Percentiles rank a stretch among this genome's conserved stretches.
These are phyloP conservation scores for Galerucella pusilla DNA, from an alignment of 2,888 invertebrate species.

Conservation along the genomic window DNA sequence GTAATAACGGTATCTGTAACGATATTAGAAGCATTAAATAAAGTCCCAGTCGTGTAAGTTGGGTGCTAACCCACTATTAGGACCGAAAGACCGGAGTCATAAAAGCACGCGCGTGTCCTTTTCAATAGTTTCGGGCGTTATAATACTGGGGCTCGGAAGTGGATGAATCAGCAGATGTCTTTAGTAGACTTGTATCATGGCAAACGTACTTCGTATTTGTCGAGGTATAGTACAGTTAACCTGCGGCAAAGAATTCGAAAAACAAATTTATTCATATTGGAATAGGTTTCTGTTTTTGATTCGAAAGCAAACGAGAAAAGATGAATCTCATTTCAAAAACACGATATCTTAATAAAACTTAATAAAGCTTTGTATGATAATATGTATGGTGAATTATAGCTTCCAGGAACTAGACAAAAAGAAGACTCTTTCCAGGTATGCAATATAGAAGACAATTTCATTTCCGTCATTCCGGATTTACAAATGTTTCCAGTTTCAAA, in stretches of 20 bases:
- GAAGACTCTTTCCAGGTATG: no score
- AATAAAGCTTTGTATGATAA: no score
- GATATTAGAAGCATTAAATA: constrained; percentile 55
- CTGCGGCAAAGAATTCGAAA: not conserved
- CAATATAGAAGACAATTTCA: no score
- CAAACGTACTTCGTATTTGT: constrained; percentile 39
- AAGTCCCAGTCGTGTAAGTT: constrained; percentile 51
- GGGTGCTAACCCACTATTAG: constrained; percentile 55
- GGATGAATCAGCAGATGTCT: constrained; percentile 58
- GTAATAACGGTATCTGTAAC: constrained; percentile 50
- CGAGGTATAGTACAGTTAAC: not conserved
- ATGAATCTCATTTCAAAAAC: no score
- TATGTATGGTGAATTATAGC: no score
- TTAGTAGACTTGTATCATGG: constrained; percentile 42
- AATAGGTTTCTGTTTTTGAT: no score
- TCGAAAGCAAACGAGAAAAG: no score
- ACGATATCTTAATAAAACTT: no score
- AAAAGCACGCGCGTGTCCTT: constrained; percentile 56
- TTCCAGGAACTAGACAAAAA: no score
- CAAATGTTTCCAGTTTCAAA: no score
- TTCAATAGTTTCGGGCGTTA: constrained; percentile 47
- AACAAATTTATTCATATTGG: no score
- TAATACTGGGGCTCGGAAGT: constrained; percentile 28
- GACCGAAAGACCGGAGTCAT: constrained; percentile 50
- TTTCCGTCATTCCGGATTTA: no score